These are phyloP conservation scores for Bombus sylvicola DNA, from an alignment of 1,140 invertebrate species.

Conservation along the genomic window DNA sequence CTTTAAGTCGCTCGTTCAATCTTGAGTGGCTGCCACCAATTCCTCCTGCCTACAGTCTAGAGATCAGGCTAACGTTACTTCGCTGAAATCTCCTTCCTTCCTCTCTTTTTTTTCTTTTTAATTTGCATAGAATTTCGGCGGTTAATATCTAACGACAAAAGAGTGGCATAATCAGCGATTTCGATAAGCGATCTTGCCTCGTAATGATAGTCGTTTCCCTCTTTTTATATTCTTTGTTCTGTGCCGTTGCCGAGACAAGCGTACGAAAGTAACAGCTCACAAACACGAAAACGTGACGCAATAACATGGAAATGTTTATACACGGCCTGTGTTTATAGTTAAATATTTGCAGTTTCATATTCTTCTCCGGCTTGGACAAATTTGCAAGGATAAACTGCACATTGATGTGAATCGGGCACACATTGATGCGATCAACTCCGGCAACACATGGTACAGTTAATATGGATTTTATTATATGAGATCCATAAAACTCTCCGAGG, in stretches of 20 bases:
- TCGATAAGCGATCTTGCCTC: constrained; percentile 33
- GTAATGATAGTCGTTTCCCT: neutral
- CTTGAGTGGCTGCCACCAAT: constrained; percentile 45
- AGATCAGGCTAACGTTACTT: constrained; percentile 58
- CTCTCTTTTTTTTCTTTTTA: constrained; percentile 24
- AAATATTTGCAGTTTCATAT: constrained; percentile 27
- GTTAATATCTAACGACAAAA: neutral
- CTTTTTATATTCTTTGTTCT: neutral
- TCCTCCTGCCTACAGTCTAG: constrained; percentile 4
- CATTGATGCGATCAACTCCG: neutral
- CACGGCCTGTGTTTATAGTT: neutral
- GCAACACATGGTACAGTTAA: constrained; percentile 9
- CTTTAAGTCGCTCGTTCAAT: constrained; percentile 68
- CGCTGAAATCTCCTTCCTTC: neutral
- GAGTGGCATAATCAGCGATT: constrained; percentile 31
- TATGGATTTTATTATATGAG: constrained; percentile 1
- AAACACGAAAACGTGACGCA: constrained; percentile 9
- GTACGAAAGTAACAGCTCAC: neutral
- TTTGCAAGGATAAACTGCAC: neutral
- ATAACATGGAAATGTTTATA: constrained; percentile 29
- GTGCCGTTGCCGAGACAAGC: neutral
- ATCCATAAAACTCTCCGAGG: neutral
- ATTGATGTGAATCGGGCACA: neutral
- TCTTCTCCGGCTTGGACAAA: neutral
- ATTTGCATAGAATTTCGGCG: constrained; percentile 62